Evolutionary conservation across 2,888 invertebrate species (phyloP), one percentile per base, ranked within the genome.

Genomic region (Mycalesis mineus): DNA sequence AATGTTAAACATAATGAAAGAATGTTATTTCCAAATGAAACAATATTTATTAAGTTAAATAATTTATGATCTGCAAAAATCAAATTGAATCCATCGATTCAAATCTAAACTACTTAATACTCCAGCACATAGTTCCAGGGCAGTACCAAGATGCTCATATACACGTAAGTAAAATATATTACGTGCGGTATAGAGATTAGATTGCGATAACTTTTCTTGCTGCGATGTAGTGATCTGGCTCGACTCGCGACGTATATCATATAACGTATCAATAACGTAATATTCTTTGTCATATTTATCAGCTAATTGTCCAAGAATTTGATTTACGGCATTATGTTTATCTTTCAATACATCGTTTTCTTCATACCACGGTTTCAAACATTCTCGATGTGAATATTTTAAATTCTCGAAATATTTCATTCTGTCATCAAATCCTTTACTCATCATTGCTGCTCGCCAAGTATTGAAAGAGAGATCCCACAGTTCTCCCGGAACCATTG

Each of bases 41-140:
- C 7, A 29, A 29, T 29, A 29, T 33, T 9, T 4, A 36, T 9
- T 2, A 22, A 22, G 5, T 22, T 22, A 11, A 45, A 15, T 7
- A 8, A 33, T 53, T 57, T 55, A 67, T 4, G 59, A 53, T 13
- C 56, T 75, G 66, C 86, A 86, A 65, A 88, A 88, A 69, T 88
- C 80, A 65, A 89, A 86, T 39, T 84, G 73, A 48, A 88, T 79
- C 87, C 86, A 85, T 66, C 78, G 78, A 62, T 84, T 82, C 22
- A 82, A 71, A 68, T 89, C 88, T 55, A 89, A 71, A 49, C 88
- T 86, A 55, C 84, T 84, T 0, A 89, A 62, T 3, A 84, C 63
- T 45, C 87, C 88, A 37, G 82, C 84, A 59, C 79, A 78, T 13
- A 68, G 37, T 55, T 88, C 87, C 5, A 87, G 75, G 22, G 82